Evolutionary conservation across 2,888 invertebrate species (phyloP), one percentile per base, ranked within the genome.

Genomic region (Tortricodes alternella): DNA sequence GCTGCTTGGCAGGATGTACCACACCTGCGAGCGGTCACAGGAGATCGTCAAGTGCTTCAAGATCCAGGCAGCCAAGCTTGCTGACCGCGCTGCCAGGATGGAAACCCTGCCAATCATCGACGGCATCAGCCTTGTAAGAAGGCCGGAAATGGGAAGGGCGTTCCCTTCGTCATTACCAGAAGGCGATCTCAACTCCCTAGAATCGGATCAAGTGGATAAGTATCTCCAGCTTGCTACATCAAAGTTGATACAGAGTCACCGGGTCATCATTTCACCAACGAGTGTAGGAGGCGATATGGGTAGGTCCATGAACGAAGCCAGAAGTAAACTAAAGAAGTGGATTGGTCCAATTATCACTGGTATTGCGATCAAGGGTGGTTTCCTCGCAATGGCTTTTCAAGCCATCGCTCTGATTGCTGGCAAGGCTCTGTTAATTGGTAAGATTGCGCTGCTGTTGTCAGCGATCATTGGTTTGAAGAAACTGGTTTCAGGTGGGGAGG

Each of bases 391-490:
- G 83, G 95, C 95, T 2, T 95, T 94, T 80, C 94, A 95, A 66
- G 94, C 93, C 15, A 94, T 95, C 49, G 95, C 95, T 6, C 85
- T 94, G 11, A 93, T 96, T 65, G 95, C 96, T 13, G 95, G 96
- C 65, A 95, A 96, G 73, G 96, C 96, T 2, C 83, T 96, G 60
- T 91, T 96, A 50, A 94, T 96, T 67, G 96, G 96, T 67, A 97
- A 97, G 89, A 95, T 96, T 76, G 96, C 96, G 21, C 85, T 97
- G 23, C 90, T 96, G 55, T 89, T 96, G 53, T 95, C 95, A 61
- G 94, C 94, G 16, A 94, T 96, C 62, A 94, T 96, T 65, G 96
- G 95, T 0, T 85, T 96, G 50, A 96, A 96, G 89, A 96, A 96
- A 70, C 86, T 96, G 24, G 93, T 96, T 21, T 92, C 93, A 4